These are phyloP conservation scores for Alectura lathami DNA, from an alignment of 2,113 vertebrate genomes.

Conservation along the genomic window DNA sequence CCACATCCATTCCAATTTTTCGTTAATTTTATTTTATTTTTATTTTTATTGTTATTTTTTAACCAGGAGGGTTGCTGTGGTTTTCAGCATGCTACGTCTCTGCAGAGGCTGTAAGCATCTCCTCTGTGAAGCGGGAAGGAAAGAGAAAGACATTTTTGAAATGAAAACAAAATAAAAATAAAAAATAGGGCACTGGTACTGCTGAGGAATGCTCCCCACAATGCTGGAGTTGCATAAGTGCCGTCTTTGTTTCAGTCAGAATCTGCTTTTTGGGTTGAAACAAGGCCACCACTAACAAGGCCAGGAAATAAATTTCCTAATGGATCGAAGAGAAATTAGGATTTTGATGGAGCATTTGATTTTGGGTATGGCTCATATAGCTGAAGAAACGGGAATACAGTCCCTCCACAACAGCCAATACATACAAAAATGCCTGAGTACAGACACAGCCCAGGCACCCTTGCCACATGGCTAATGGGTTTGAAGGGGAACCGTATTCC, in stretches of 20 bases:
- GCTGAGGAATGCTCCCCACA: slow-evolving; percentile 65
- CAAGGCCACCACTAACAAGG: slow-evolving; percentile 69
- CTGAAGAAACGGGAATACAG: slow-evolving; percentile 55
- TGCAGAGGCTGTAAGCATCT: not conserved
- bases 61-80: slow-evolving; percentile 12
- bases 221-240: slow-evolving; percentile 68
- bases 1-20: slow-evolving; percentile 50
- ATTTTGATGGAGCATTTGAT: slow-evolving; percentile 54
- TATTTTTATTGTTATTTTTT: slow-evolving; percentile 41
- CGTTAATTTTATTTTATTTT: slow-evolving; percentile 21
- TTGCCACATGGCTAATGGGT: not conserved
- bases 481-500: slow-evolving; percentile 21
- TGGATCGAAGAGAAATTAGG: slow-evolving; percentile 32
- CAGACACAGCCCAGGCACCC: slow-evolving; percentile 1
- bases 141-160: slow-evolving; percentile 14
- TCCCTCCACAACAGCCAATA: slow-evolving; percentile 3
- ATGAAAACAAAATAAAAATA: not conserved
- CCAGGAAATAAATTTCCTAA: slow-evolving; percentile 57
- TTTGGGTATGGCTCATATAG: slow-evolving; percentile 35
- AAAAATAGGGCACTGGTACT: not conserved
- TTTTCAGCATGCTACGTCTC: not conserved
- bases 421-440: not conserved
- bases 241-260: slow-evolving; percentile 50
- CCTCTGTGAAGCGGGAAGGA: not conserved
- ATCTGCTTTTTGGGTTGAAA: slow-evolving; percentile 64